Conservation (phyloP, 2,113 vertebrate species). For the Scartelaos histophorus region DNA sequence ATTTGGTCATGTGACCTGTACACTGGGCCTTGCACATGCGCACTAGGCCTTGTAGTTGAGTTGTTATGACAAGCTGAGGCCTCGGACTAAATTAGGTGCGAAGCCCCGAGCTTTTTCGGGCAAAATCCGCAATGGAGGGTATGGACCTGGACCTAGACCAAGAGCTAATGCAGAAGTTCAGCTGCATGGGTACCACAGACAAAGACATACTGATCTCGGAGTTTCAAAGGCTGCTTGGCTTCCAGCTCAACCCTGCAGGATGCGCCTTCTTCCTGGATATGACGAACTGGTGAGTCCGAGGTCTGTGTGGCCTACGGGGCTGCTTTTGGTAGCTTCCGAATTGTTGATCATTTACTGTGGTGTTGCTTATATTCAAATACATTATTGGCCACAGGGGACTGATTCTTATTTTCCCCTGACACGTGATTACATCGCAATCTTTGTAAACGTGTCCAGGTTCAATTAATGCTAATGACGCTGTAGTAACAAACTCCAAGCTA, state of each 20-base stretch:
- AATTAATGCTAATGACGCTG: slow-evolving; percentile 44
- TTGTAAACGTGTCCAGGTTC: slow-evolving; percentile 14
- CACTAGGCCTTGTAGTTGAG: slow-evolving; percentile 72
- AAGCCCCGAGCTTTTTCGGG: slow-evolving; percentile 65
- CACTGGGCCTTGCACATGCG: slow-evolving; percentile 75
- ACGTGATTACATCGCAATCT: slow-evolving; percentile 18
- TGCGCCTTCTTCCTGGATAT: slow-evolving; percentile 98
- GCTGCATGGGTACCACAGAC: slow-evolving; percentile 93
- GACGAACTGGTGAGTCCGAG: slow-evolving; percentile 92
- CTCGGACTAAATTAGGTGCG: slow-evolving; percentile 80
- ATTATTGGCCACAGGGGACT: not conserved
- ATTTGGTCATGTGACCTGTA: slow-evolving; percentile 69
- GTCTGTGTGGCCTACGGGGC: slow-evolving; percentile 65
- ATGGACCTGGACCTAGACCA: slow-evolving; percentile 94
- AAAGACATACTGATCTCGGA: slow-evolving; percentile 94
- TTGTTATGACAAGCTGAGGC: slow-evolving; percentile 81
- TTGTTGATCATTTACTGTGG: not conserved
- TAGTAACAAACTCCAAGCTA: slow-evolving; percentile 52
- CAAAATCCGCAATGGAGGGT: slow-evolving; percentile 84
- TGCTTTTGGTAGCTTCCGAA: not conserved
- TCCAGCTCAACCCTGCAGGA: slow-evolving; percentile 93
- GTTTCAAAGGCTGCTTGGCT: slow-evolving; percentile 93
- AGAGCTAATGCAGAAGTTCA: slow-evolving; percentile 97
- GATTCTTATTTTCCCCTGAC: not conserved
- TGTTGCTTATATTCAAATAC: not conserved